Percentiles rank a stretch among this genome's conserved stretches.
Evolutionary conservation across 2,888 invertebrate species (phyloP).

Genomic region (Esperia sulphurella): DNA sequence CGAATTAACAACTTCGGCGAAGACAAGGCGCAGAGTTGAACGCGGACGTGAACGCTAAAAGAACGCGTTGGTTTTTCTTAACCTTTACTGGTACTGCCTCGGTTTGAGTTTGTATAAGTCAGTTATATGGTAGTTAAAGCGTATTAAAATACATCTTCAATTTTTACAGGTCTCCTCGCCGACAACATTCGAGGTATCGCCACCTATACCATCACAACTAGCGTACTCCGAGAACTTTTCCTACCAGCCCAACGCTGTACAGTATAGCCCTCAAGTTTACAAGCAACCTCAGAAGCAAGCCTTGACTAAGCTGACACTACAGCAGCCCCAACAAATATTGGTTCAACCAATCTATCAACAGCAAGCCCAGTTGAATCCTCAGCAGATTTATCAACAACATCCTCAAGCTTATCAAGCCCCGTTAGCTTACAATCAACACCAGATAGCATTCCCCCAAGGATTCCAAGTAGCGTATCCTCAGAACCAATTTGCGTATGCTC

Average conservation of each 20-base stretch:
- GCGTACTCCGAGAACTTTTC: slow-evolving; percentile 52
- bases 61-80: no score
- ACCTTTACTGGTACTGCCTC: no score
- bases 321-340: slow-evolving; percentile 12
- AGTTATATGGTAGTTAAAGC: no score
- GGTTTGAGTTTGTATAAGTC: no score
- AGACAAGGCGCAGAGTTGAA: no score
- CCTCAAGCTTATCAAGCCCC: not conserved
- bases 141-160: no score
- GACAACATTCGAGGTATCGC: slow-evolving; percentile 54
- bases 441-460: not conserved
- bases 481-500: not conserved
- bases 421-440: not conserved
- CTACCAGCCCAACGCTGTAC: slow-evolving; percentile 29
- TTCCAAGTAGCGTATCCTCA: slow-evolving; percentile 9
- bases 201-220: slow-evolving; percentile 53
- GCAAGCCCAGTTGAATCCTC: not conserved
- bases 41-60: no score
- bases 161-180: slow-evolving; percentile 46
- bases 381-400: slow-evolving; percentile 7
- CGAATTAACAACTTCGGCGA: no score
- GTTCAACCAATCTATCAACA: slow-evolving; percentile 15
- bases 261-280: slow-evolving; percentile 18
- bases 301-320: not conserved
- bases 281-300: slow-evolving; percentile 5